These are phyloP conservation scores for Archips xylosteana DNA, from an alignment of 2,888 invertebrate genomes.

Conservation along the genomic window DNA sequence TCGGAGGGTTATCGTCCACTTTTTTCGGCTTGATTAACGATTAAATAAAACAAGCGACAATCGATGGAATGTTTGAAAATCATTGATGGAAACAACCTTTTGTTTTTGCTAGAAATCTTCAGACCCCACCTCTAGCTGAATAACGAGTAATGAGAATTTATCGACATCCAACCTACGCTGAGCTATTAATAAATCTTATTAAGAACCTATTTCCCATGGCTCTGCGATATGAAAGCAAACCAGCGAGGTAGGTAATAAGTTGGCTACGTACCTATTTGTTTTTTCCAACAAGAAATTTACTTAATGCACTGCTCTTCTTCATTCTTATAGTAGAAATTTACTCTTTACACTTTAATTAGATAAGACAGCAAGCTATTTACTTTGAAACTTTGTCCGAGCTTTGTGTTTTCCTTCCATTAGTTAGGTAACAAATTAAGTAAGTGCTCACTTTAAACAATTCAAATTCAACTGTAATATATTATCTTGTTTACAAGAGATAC, in stretches of 20 bases:
- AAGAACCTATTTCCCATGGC: constrained; percentile 23
- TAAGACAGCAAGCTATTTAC: neutral
- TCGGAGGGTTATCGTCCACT: constrained; percentile 75
- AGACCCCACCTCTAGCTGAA: constrained; percentile 1
- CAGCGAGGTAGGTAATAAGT: neutral
- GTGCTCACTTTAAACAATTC: neutral
- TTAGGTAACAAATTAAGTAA: constrained; percentile 1
- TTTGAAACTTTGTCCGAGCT: constrained; percentile 1
- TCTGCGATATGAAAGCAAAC: constrained; percentile 18
- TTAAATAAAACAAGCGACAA: constrained; percentile 41
- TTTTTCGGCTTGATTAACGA: constrained; percentile 60
- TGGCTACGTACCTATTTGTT: neutral
- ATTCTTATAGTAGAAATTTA: neutral
- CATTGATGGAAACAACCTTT: constrained; percentile 1
- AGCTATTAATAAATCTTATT: constrained; percentile 33
- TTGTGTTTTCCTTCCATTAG: neutral
- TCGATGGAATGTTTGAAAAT: constrained; percentile 17
- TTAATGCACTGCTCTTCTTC: neutral
- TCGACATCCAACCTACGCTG: constrained; percentile 22
- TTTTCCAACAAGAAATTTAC: neutral
- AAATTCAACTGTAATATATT: constrained; percentile 4
- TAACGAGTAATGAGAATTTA: constrained; percentile 21
- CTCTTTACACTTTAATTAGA: neutral
- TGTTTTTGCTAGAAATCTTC: neutral
- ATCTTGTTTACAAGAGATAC: neutral